These are phyloP conservation scores for Oasisia sp. DNA, from an alignment of 2,888 invertebrate species.

Conservation along the genomic window DNA sequence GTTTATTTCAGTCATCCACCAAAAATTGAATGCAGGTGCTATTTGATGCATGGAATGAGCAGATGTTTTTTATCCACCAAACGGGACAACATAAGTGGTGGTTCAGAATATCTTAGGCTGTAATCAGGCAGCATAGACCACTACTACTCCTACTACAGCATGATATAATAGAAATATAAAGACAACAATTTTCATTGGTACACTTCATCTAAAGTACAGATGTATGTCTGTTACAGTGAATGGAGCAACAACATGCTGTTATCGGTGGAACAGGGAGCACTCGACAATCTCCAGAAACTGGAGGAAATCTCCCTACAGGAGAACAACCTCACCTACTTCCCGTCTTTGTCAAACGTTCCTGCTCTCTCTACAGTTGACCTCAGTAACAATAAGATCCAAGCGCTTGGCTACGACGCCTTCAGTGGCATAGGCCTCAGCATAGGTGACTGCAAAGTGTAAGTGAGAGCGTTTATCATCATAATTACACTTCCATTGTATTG, in stretches of 20 bases:
- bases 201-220: background rate
- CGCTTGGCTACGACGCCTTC: slow-evolving; percentile 29
- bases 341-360: slow-evolving; percentile 30
- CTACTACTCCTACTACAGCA: no score
- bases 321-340: slow-evolving; percentile 43
- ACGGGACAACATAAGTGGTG: no score
- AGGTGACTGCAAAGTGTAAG: background rate
- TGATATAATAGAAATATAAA: background rate
- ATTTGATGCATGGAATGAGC: no score
- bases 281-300: slow-evolving; percentile 36
- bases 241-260: slow-evolving; percentile 41
- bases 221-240: background rate
- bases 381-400: slow-evolving; percentile 29
- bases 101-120: no score
- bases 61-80: no score
- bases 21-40: no score
- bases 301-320: slow-evolving; percentile 39
- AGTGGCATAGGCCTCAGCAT: background rate
- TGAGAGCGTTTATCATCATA: background rate
- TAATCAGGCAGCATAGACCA: no score
- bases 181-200: background rate
- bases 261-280: slow-evolving; percentile 44
- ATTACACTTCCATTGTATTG: background rate
- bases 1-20: no score
- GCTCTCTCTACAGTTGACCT: slow-evolving; percentile 40